Base-by-base conservation (phyloP, 1,140 invertebrate species). In the Solenopsis fugax region DNA sequence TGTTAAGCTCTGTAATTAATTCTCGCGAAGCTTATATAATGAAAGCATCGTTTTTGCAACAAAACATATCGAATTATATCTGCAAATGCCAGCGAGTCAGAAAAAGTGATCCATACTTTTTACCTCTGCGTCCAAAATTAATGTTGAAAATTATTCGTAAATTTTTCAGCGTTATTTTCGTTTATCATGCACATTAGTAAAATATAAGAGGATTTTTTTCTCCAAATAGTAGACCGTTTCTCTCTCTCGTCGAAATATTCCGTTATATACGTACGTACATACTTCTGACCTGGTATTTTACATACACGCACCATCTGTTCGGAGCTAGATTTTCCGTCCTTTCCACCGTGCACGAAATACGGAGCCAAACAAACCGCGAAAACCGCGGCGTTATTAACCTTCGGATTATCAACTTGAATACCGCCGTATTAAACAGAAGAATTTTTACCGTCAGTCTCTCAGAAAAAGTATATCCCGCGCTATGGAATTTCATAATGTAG, bases 341-440 rank as follows among this genome's bases (percentile, higher is more conserved):
- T 45, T 52, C 45, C 41, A 45, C 41, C 21, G 16, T 58, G 16
- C n/a, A 18, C 52, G 76, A 56, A 72, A 75, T 84, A 85, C 24
- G 67, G 58, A 62, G 56, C 50, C 64, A 84, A 87, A 89, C 65
- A 87, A 89, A 87, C 85, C 84, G 58, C 85, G 67, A 81, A 64
- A 86, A 89, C 75, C 87, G 21, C 34, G 62, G 65, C 84, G 58
- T 89, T 90, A 90, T 90, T 89, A 90, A 90, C 69, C 56, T 78
- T 64, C n/a, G 77, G 78, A 87, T 90, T 87, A 90, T 89, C 64
- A 89, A 87, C 58, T 72, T 62, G 52, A 50, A 72, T 52, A 58
- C 37, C 71, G 50, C 62, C 21, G 56, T 34, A 60, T 75, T 81
- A 71, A 62, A 60, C 58, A 18, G 18, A 21, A 48, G 45, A 75